Evolutionary conservation across 2,888 invertebrate genomes (phyloP).

Genomic region (Phasia obesa): DNA sequence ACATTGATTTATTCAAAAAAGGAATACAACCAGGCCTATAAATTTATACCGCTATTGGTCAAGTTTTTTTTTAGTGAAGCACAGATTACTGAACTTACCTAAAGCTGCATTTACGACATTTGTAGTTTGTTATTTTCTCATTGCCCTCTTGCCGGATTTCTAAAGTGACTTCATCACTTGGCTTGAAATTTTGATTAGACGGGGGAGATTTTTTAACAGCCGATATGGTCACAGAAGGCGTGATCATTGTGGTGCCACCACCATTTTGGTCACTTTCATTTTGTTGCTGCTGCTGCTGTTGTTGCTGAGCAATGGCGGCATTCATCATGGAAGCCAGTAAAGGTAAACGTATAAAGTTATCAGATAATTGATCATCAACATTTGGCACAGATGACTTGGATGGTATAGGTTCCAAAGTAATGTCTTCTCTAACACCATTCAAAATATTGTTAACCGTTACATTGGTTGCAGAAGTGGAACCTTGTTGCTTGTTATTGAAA

Average conservation of each 20-base stretch:
- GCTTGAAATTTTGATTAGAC: conserved; percentile 83
- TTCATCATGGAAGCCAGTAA: conserved; percentile 79
- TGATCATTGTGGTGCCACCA: conserved; percentile 76
- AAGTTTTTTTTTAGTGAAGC: neutral
- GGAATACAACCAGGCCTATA: too few relatives aligned
- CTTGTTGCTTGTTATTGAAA: conserved; percentile 80
- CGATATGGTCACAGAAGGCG: conserved; percentile 79
- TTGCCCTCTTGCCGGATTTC: conserved; percentile 82
- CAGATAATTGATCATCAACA: conserved; percentile 73
- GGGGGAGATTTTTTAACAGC: conserved; percentile 82
- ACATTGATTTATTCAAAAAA: too few relatives aligned
- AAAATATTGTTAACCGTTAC: conserved; percentile 68
- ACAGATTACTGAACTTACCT: conserved; percentile 83
- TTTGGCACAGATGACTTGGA: conserved; percentile 49
- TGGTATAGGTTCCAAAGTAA: conserved; percentile 78
- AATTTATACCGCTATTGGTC: too few relatives aligned
- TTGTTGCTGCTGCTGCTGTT: conserved; percentile 78
- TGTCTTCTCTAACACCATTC: conserved; percentile 77
- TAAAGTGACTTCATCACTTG: conserved; percentile 84
- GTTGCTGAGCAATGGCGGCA: conserved; percentile 79
- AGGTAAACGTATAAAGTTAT: conserved; percentile 78
- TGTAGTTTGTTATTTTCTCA: conserved; percentile 90
- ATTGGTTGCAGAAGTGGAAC: conserved; percentile 40
- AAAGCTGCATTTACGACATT: conserved; percentile 95
- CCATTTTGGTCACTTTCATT: conserved; percentile 75